Conservation (phyloP, 2,888 invertebrate species). For the Odontothrips loti region DNA sequence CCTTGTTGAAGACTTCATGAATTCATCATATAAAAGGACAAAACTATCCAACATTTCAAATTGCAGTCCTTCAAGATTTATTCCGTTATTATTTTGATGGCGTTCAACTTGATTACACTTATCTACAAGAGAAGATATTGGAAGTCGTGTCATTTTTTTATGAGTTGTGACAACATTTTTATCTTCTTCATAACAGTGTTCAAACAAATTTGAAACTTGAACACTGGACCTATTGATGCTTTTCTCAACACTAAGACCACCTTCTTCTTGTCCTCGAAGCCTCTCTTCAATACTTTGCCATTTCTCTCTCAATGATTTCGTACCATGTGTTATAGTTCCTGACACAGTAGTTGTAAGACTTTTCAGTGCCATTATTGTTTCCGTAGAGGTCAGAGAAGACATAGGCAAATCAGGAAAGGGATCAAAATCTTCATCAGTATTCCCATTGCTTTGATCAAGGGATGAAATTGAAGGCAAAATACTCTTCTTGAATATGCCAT, state of each 20-base stretch:
- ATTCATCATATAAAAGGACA: not conserved
- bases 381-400: slow-evolving; percentile 38
- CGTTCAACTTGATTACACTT: not conserved
- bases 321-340: slow-evolving; percentile 53
- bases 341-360: slow-evolving; percentile 52
- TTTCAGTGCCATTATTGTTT: slow-evolving; percentile 50
- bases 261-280: slow-evolving; percentile 38
- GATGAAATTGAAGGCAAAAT: slow-evolving; percentile 14
- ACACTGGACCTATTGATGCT: not conserved
- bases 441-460: not conserved
- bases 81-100: not conserved
- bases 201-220: not conserved
- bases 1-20: not conserved
- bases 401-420: slow-evolving; percentile 39
- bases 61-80: not conserved
- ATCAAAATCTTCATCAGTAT: slow-evolving; percentile 29
- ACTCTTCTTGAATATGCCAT: not conserved
- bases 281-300: slow-evolving; percentile 53
- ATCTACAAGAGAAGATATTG: not conserved
- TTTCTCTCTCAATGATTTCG: slow-evolving; percentile 54
- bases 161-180: not conserved
- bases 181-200: not conserved
- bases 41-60: not conserved
- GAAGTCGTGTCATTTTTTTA: not conserved
- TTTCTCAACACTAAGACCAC: not conserved